Percentiles rank a stretch among this genome's conserved stretches.
Evolutionary conservation across 2,888 invertebrate species (phyloP).

Genomic region (Gibbula magus): DNA sequence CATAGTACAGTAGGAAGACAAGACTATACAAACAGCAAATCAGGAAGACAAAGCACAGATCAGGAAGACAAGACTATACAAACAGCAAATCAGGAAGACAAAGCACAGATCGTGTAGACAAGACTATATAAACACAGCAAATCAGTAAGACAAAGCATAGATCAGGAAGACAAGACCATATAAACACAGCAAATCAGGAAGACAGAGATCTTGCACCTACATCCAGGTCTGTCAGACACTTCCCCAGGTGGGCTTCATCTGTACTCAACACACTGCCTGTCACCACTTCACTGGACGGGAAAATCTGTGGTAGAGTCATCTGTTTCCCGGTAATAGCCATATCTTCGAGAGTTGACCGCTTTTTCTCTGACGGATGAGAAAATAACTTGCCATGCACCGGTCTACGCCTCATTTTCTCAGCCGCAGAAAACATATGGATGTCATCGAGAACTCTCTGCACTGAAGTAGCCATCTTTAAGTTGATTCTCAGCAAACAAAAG

Average conservation of each 20-base stretch:
- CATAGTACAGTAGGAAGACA: no score
- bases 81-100: no score
- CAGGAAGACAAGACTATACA: no score
- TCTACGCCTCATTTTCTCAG: conserved; percentile 6
- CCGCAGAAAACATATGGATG: neutral
- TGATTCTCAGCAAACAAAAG: neutral
- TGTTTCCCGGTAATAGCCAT: conserved; percentile 20
- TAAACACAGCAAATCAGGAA: no score
- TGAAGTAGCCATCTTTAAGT: neutral
- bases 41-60: no score
- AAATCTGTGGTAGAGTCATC: conserved; percentile 5
- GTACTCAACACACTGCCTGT: neutral
- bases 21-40: no score
- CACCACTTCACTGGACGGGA: neutral
- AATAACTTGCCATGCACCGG: conserved; percentile 1
- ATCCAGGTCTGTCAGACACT: neutral
- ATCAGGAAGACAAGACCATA: no score
- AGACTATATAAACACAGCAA: no score
- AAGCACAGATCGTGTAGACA: no score
- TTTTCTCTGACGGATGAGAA: neutral
- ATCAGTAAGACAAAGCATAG: no score
- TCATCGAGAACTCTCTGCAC: neutral
- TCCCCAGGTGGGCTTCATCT: neutral
- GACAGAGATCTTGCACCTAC: neutral
- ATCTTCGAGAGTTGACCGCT: neutral